Evolutionary conservation across 64 coral and sea anemone species (phyloP).

Genomic region (Pocillopora verrucosa): DNA sequence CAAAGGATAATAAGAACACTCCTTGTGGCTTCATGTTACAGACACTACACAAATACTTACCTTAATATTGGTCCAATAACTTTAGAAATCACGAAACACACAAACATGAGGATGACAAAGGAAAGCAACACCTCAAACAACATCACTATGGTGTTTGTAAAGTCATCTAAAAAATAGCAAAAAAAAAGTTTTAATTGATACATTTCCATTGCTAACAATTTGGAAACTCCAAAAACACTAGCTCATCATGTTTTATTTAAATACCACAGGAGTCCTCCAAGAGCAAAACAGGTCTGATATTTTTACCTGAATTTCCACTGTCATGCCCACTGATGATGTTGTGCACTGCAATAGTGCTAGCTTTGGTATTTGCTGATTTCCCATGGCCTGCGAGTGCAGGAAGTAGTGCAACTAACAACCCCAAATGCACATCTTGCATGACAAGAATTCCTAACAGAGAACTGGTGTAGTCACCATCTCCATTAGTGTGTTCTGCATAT

Average conservation of each 20-base stretch:
- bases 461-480: slow-evolving; percentile 87
- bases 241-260: too few species aligned
- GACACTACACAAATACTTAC: slow-evolving; percentile 16
- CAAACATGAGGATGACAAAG: slow-evolving; percentile 53
- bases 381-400: slow-evolving; percentile 87
- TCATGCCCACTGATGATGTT: slow-evolving; percentile 45
- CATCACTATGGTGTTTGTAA: slow-evolving; percentile 58
- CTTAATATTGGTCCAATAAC: slow-evolving; percentile 64
- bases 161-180: slow-evolving; percentile 40
- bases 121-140: slow-evolving; percentile 78
- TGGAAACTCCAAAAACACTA: too few species aligned
- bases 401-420: slow-evolving; percentile 82
- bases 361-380: slow-evolving; percentile 29
- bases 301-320: background rate
- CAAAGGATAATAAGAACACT: too few species aligned
- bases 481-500: slow-evolving; percentile 85
- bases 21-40: too few species aligned
- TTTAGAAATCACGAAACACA: slow-evolving; percentile 74
- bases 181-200: background rate
- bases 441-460: slow-evolving; percentile 93
- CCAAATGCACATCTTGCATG: slow-evolving; percentile 97
- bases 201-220: too few species aligned
- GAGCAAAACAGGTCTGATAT: too few species aligned
- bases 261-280: too few species aligned
- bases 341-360: slow-evolving; percentile 66